These are phyloP conservation scores for Ginglymostoma cirratum DNA, from an alignment of 2,113 vertebrate genomes.

Conservation along the genomic window DNA sequence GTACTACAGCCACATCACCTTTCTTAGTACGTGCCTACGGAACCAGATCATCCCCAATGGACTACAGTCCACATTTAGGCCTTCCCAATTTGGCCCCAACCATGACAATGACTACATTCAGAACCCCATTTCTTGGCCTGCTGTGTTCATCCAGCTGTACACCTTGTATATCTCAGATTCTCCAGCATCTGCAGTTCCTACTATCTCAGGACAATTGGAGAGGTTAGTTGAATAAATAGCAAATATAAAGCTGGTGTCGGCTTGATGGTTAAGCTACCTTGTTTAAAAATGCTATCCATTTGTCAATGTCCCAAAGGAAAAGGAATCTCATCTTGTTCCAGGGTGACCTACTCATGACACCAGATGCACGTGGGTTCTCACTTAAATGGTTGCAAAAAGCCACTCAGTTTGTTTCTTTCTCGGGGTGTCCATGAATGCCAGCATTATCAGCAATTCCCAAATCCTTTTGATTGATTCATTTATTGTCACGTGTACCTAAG, in stretches of 20 bases:
- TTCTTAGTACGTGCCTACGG: too few relatives aligned
- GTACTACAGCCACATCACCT: too few relatives aligned
- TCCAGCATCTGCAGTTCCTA: too few relatives aligned
- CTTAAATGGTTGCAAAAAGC: not conserved
- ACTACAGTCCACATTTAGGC: too few relatives aligned
- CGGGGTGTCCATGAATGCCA: not conserved
- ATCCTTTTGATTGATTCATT: not conserved
- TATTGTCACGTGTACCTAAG: too few relatives aligned
- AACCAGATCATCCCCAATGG: too few relatives aligned
- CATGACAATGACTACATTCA: too few relatives aligned
- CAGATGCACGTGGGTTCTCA: not conserved
- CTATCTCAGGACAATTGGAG: not conserved
- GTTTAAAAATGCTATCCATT: not conserved
- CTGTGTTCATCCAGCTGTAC: too few relatives aligned
- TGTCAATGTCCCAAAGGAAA: not conserved
- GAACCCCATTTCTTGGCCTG: too few relatives aligned
- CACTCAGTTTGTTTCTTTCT: not conserved
- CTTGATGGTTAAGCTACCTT: not conserved
- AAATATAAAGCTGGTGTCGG: not conserved
- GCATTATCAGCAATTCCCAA: not conserved
- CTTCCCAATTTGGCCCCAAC: too few relatives aligned
- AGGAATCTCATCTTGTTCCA: not conserved
- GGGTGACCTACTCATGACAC: not conserved
- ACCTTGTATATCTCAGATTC: too few relatives aligned
- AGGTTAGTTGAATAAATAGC: not conserved